Conservation (phyloP, 2,113 vertebrate genomes). For the Pluvialis apricaria region DNA sequence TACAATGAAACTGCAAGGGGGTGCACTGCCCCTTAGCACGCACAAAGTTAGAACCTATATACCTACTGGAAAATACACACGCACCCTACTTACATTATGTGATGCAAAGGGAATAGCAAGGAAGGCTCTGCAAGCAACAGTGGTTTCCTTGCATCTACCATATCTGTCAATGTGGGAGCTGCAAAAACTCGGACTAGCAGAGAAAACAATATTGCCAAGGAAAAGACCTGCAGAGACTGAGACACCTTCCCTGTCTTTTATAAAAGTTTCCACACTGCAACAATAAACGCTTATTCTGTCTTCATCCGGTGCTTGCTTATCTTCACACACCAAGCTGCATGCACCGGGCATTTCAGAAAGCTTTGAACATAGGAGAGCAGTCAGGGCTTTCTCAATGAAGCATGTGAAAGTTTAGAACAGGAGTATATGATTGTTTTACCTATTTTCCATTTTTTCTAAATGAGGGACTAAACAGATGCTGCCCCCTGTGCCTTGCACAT, state of each 20-base stretch:
- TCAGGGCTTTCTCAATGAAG: background rate
- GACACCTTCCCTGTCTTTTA: background rate
- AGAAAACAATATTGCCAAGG: background rate
- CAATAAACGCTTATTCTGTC: background rate
- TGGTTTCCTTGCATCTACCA: background rate
- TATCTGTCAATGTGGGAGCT: rapidly evolving
- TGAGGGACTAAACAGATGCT: background rate
- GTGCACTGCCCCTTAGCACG: background rate
- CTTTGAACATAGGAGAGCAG: background rate
- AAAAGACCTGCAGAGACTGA: background rate
- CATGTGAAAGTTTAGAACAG: background rate
- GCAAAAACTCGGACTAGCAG: background rate
- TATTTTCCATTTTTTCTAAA: background rate
- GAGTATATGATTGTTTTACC: background rate
- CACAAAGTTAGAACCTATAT: background rate
- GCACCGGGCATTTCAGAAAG: background rate
- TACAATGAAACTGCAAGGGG: background rate
- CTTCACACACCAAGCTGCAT: background rate
- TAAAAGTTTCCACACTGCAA: background rate
- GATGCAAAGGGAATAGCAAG: background rate
- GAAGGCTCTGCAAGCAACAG: background rate
- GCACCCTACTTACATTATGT: background rate
- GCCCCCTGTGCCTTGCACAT: background rate
- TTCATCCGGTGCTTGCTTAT: rapidly evolving
- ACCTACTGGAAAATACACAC: background rate